phyloP scores from a whole-genome alignment of 2,888 invertebrate species.

The Apodemia duryi region DNA sequence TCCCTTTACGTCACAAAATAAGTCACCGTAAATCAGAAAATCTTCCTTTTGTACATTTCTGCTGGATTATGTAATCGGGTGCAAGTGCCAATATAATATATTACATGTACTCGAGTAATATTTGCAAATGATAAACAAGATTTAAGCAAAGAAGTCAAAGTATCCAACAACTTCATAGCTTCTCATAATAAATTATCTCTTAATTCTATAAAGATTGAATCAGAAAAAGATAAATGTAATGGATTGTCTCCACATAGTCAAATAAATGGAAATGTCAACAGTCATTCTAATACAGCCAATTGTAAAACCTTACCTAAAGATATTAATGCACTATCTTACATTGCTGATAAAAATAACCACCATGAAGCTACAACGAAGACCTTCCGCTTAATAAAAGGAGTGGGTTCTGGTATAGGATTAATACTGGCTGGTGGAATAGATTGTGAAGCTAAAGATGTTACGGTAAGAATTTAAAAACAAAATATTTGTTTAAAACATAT shows the following conservation, averaged over 20 bases:
- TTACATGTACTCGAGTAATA: too few species aligned
- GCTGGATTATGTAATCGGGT: too few species aligned
- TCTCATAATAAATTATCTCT: conserved; percentile 2
- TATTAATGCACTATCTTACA: conserved; percentile 14
- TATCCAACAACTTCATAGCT: not conserved
- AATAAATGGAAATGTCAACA: conserved; percentile 3
- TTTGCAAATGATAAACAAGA: not conserved
- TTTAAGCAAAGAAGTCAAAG: not conserved
- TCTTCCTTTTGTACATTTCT: too few species aligned
- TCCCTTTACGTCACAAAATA: too few species aligned
- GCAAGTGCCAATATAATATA: too few species aligned
- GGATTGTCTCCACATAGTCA: conserved; percentile 18
- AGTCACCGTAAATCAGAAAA: too few species aligned
- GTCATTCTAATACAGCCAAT: not conserved
- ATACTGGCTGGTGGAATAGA: conserved; percentile 93
- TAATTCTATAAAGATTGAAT: conserved; percentile 20
- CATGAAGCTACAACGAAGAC: conserved; percentile 46
- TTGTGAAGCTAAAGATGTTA: conserved; percentile 94
- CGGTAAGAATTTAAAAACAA: conserved; percentile 76
- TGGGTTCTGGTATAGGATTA: conserved; percentile 87
- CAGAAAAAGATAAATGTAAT: conserved; percentile 24
- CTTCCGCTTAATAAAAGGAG: conserved; percentile 58
- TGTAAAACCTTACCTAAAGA: not conserved
- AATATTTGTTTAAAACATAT: not conserved
- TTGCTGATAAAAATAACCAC: conserved; percentile 20